phyloP scores from a whole-genome alignment of 2,797 vertebrate species.

The Apogon talboti region DNA sequence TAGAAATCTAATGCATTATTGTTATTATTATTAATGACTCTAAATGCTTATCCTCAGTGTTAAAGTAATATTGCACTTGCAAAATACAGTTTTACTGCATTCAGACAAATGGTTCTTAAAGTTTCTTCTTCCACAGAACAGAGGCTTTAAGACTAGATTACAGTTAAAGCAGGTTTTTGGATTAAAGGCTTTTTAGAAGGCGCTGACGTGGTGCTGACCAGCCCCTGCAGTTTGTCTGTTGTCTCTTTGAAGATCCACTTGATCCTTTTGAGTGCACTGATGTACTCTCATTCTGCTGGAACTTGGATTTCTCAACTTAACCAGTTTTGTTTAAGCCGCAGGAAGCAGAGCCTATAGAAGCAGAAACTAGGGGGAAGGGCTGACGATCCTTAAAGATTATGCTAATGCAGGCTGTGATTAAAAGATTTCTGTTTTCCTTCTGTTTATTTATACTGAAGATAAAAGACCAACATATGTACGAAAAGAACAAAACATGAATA shows the following conservation, averaged over 20 bases:
- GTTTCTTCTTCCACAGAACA: constrained; percentile 15
- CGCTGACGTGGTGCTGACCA: constrained; percentile 29
- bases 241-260: constrained; percentile 49
- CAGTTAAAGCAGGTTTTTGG: constrained; percentile 3
- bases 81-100: background rate
- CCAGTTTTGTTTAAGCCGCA: too few relatives aligned
- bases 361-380: too few relatives aligned
- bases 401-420: too few relatives aligned
- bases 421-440: too few relatives aligned
- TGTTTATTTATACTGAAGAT: too few relatives aligned
- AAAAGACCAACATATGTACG: too few relatives aligned
- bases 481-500: too few relatives aligned
- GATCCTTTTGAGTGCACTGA: constrained; percentile 40
- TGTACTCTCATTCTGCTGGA: constrained; percentile 8
- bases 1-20: too few relatives aligned
- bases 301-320: too few relatives aligned
- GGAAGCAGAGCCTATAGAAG: too few relatives aligned
- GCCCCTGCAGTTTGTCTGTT: constrained; percentile 14
- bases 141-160: constrained; percentile 26
- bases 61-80: background rate
- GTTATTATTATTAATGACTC: too few relatives aligned
- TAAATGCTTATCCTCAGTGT: background rate
- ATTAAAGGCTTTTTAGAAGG: constrained; percentile 34
- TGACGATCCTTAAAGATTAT: too few relatives aligned
- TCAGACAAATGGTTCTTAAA: background rate